Conservation (phyloP, 2,797 vertebrate genomes). For the Australoheros facetus region DNA sequence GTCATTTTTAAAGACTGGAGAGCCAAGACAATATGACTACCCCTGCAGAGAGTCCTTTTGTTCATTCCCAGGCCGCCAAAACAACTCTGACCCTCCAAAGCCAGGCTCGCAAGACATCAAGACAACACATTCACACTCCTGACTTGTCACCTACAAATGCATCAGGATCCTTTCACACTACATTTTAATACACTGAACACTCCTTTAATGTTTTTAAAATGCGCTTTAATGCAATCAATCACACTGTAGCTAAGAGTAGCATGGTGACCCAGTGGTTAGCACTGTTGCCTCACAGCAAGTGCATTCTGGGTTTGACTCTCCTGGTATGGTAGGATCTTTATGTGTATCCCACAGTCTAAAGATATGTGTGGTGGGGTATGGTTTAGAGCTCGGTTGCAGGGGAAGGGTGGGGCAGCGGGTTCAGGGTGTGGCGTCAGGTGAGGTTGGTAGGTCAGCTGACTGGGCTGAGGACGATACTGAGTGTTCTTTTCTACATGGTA, state of each 20-base stretch:
- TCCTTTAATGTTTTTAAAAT: not conserved
- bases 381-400: too few species aligned
- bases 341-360: accelerated
- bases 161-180: too few species aligned
- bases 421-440: too few species aligned
- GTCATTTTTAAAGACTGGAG: not conserved
- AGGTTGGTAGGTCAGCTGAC: too few species aligned
- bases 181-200: not conserved
- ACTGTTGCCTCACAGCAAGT: not conserved
- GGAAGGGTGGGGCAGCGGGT: too few species aligned
- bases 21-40: not conserved
- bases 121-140: not conserved
- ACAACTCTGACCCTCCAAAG: too few species aligned
- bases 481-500: too few species aligned
- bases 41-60: not conserved
- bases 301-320: not conserved
- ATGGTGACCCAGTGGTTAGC: not conserved
- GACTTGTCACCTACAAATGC: not conserved
- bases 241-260: not conserved
- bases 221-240: accelerated
- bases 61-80: not conserved
- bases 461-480: too few species aligned
- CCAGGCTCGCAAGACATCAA: too few species aligned
- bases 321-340: not conserved
- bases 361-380: too few species aligned